Evolutionary conservation across 1,140 invertebrate genomes (phyloP), one percentile per base, ranked within the genome.

Genomic region (Eriosoma lanigerum): DNA sequence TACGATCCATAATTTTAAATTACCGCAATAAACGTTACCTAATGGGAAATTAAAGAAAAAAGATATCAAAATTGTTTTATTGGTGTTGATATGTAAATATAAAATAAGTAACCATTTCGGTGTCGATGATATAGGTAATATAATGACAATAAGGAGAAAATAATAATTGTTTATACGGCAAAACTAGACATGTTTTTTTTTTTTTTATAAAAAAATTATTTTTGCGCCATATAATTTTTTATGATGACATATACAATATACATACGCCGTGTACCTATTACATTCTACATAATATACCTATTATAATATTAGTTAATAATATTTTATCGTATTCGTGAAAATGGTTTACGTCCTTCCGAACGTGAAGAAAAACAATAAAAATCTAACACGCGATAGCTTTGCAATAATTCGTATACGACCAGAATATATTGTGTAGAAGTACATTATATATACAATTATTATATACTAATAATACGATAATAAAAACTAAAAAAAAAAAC

Each of bases 1-100:
- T 70, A 50, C 50, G 46, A 70, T 70, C 44, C 66, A 17, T 50
- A 24, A 46, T 26, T 48, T 50, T 48, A 26, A 50, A 70, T 70
- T 70, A 48, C 66, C 17, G 46, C 19, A 48, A 70, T 70, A 70
- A 70, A 70, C 17, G 44, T 70, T 70, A 48, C 6, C 66, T 70
- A 70, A 70, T 70, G 66, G 46, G 21, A 50, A 70, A 70, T 50
- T 21, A 68, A 46, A 2, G 17, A 3, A 64, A 1, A 64, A 21
- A 46, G 26, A 44, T 6, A 70, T 24, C n/a, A 6, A 70, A 70
- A 46, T 21, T 68, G 6, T 64, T 68, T 70, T 70, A 48, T 48
- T 17, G 15, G 44, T 44, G 64, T 10, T 6, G 21, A 21, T 50
- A 26, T 50, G 66, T 50, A 50, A 26, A 50, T 17, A 70, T 26